Conservation (phyloP, 1,140 invertebrate species). For the Rhopalosiphum maidis region DNA sequence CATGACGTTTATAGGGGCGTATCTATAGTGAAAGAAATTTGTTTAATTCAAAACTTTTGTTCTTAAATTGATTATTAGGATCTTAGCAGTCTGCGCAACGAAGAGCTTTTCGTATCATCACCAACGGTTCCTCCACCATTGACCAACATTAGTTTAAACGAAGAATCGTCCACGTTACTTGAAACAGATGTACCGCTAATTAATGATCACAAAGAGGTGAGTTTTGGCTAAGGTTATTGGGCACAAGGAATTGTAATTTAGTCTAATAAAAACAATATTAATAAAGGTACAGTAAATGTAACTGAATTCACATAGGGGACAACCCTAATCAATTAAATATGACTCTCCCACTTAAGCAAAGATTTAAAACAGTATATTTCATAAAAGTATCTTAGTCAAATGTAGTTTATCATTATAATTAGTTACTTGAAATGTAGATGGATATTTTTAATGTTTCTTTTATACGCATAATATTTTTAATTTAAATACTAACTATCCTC, state of each 20-base stretch:
- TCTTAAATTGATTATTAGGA: neutral
- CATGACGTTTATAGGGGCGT: neutral
- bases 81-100: neutral
- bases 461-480: neutral
- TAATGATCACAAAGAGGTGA: constrained; percentile 20
- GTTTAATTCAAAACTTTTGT: neutral
- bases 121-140: neutral
- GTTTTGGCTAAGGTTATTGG: neutral
- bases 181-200: neutral
- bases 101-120: neutral
- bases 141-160: neutral
- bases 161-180: neutral
- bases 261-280: neutral
- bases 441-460: neutral
- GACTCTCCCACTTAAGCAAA: neutral
- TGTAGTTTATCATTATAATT: neutral
- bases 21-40: neutral
- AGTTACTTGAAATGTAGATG: neutral
- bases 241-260: neutral
- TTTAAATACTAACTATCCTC: neutral
- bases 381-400: neutral
- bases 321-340: neutral
- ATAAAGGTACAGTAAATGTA: neutral
- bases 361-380: neutral
- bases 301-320: neutral